Evolutionary conservation across 2,113 vertebrate genomes (phyloP).

Genomic region (Gadus chalcogrammus): DNA sequence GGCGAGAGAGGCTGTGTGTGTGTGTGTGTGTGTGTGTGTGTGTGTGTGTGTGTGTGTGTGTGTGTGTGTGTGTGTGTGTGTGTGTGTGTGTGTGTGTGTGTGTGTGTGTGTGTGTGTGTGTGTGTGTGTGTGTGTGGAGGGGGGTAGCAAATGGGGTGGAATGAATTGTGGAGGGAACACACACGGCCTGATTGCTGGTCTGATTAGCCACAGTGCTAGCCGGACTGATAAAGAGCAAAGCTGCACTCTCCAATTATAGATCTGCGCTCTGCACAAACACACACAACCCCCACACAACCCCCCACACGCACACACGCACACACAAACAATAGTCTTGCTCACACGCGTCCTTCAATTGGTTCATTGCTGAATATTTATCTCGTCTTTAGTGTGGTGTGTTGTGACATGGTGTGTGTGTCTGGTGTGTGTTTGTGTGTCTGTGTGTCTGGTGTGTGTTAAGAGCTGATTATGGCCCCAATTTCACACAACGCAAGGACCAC

Average conservation of each 20-base stretch:
- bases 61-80: not conserved
- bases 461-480: not conserved
- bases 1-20: not conserved
- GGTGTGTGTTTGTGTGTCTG: conserved; percentile 2
- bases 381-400: not conserved
- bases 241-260: conserved; percentile 7
- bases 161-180: conserved; percentile 23
- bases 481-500: too few species aligned
- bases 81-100: conserved; percentile 9
- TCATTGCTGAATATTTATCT: not conserved
- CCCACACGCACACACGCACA: too few species aligned
- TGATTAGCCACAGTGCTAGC: conserved; percentile 35
- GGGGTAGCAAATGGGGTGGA: conserved; percentile 21
- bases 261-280: not conserved
- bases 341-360: not conserved
- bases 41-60: not conserved
- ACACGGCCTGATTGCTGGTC: conserved; percentile 31
- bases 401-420: conserved; percentile 1
- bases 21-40: not conserved
- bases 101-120: not conserved
- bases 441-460: conserved; percentile 10
- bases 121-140: conserved; percentile 2
- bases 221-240: conserved; percentile 29
- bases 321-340: not conserved
- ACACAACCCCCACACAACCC: conserved; percentile 2